Percentiles rank a stretch among this genome's conserved stretches.
Evolutionary conservation across 2,113 vertebrate genomes (phyloP).

Genomic region (Psittacula cyanocephala): DNA sequence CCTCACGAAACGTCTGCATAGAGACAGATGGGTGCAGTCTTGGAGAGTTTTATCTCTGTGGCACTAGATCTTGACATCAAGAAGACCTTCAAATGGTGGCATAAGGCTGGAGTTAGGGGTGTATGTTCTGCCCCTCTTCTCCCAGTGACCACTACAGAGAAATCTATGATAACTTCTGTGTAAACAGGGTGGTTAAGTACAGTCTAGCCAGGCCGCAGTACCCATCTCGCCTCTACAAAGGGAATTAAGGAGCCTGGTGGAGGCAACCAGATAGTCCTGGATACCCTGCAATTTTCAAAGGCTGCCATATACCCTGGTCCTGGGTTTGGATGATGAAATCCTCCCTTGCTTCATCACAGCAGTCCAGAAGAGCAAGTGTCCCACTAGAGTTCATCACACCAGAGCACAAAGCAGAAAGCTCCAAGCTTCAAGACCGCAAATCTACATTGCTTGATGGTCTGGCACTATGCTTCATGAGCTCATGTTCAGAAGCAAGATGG

Average conservation of each 20-base stretch:
- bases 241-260: not conserved
- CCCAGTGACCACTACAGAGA: not conserved
- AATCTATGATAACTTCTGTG: not conserved
- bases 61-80: rapidly evolving
- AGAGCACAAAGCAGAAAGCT: not conserved
- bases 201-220: not conserved
- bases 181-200: not conserved
- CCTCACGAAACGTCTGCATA: not conserved
- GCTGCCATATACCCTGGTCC: not conserved
- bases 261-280: not conserved
- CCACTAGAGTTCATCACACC: not conserved
- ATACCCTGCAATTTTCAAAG: not conserved
- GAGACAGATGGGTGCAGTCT: not conserved
- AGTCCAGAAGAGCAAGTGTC: not conserved
- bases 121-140: not conserved
- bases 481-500: not conserved
- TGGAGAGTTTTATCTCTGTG: not conserved
- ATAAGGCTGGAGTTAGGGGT: not conserved
- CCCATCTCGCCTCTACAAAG: not conserved
- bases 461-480: not conserved
- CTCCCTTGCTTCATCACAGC: not conserved
- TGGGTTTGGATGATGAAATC: not conserved
- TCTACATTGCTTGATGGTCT: not conserved
- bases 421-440: not conserved
- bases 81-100: not conserved